Evolutionary conservation across 2,797 vertebrate genomes (phyloP).

Genomic region (Linurgus olivaceus): DNA sequence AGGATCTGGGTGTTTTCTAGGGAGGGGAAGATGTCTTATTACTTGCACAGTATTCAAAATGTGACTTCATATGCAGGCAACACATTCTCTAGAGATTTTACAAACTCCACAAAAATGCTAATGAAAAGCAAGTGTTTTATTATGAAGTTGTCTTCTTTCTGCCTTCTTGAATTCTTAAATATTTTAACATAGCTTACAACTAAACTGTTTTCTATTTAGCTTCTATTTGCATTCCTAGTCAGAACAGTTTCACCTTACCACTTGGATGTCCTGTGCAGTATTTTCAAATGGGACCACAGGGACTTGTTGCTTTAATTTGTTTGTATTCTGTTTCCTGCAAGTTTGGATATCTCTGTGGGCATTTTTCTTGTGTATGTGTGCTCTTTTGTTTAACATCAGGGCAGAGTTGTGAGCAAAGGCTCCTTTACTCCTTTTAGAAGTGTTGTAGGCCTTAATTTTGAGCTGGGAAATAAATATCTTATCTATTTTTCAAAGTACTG

Average conservation of each 20-base stretch:
- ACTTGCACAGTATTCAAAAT: neutral
- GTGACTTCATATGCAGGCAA: neutral
- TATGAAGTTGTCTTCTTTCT: neutral
- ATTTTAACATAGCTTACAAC: neutral
- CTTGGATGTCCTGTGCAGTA: neutral
- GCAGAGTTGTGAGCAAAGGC: neutral
- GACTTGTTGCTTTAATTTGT: constrained; percentile 31
- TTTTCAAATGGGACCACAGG: neutral
- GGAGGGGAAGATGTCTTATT: neutral
- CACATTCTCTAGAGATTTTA: neutral
- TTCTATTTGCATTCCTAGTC: neutral
- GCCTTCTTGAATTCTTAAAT: neutral
- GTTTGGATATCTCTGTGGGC: neutral
- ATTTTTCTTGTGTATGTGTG: neutral
- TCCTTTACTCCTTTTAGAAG: neutral
- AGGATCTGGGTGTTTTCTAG: neutral
- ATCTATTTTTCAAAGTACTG: neutral
- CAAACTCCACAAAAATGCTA: neutral
- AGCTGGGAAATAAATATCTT: neutral
- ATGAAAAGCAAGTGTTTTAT: neutral
- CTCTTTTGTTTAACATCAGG: neutral
- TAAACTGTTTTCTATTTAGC: neutral
- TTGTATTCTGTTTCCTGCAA: constrained; percentile 7
- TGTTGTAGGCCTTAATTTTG: neutral
- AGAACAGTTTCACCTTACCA: neutral